Evolutionary conservation across 1,140 invertebrate genomes (phyloP).

Genomic region (Drosophila micromelanica): DNA sequence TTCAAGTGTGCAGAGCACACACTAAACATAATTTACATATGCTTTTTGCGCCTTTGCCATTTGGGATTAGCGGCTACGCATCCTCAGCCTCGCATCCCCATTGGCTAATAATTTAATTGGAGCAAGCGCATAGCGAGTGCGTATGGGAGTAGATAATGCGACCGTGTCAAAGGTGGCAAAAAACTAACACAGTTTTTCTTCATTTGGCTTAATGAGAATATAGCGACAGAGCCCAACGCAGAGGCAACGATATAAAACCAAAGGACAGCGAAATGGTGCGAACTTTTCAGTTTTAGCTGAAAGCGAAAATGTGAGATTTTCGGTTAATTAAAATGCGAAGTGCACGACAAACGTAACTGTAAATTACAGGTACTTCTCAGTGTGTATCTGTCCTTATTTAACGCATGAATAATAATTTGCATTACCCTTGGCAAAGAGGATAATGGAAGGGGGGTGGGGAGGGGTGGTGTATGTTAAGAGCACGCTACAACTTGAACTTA

Average conservation of each 20-base stretch:
- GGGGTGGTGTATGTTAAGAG: background rate
- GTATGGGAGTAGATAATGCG: conserved; percentile 36
- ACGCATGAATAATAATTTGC: conserved; percentile 73
- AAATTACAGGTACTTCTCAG: conserved; percentile 44
- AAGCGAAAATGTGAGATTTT: conserved; percentile 17
- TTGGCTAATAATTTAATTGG: conserved; percentile 78
- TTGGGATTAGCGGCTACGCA: background rate
- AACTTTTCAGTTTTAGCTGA: conserved; percentile 54
- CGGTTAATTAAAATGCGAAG: conserved; percentile 70
- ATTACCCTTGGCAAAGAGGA: conserved; percentile 32
- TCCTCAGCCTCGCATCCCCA: conserved; percentile 2
- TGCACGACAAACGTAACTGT: conserved; percentile 49
- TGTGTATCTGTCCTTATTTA: conserved; percentile 16
- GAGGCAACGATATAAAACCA: conserved; percentile 19
- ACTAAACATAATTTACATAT: conserved; percentile 74
- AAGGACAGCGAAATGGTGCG: conserved; percentile 55
- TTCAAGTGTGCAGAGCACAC: conserved; percentile 56
- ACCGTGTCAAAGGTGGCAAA: conserved; percentile 41
- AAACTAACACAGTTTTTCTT: conserved; percentile 75
- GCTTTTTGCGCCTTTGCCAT: conserved; percentile 62
- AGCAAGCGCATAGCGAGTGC: conserved; percentile 71
- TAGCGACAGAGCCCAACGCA: conserved; percentile 48
- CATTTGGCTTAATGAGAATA: conserved; percentile 72
- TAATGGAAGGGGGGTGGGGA: background rate
- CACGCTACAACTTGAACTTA: conserved; percentile 57